A percentile compares a stretch with the other conserved stretches of the same genome.
Conservation (phyloP, 2,888 invertebrate genomes). For the Anaspis maculata region DNA sequence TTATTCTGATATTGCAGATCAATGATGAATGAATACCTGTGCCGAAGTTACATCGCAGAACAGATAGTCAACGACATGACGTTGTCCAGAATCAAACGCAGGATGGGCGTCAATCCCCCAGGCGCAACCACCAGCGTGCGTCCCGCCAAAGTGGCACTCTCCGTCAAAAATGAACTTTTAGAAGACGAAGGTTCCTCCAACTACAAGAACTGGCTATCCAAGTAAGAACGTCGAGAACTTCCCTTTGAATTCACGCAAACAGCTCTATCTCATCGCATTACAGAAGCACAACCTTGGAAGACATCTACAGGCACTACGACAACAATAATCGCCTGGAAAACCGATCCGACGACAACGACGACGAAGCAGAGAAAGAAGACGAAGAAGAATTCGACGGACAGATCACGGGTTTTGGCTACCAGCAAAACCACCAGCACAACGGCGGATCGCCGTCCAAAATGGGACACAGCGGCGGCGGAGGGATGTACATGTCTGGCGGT, state of each 20-base stretch:
- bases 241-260: background rate
- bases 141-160: no score
- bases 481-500: constrained; percentile 8
- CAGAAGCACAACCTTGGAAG: constrained; percentile 63
- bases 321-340: constrained; percentile 43
- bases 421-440: constrained; percentile 10
- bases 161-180: constrained; percentile 46
- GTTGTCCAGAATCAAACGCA: constrained; percentile 40
- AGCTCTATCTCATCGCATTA: constrained; percentile 8
- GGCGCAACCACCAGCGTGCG: background rate
- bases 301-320: constrained; percentile 58
- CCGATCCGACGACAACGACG: constrained; percentile 25
- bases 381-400: constrained; percentile 54
- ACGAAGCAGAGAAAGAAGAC: constrained; percentile 39
- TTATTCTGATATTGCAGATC: background rate
- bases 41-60: constrained; percentile 65
- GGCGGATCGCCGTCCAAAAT: constrained; percentile 19
- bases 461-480: constrained; percentile 21
- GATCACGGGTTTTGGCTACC: constrained; percentile 45
- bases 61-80: constrained; percentile 60
- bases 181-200: constrained; percentile 63
- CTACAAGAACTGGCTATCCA: constrained; percentile 68
- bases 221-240: constrained; percentile 42
- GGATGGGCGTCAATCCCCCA: constrained; percentile 38
- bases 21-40: constrained; percentile 67